phyloP scores from a whole-genome alignment of 64 coral and sea anemone species.

The Catalaphyllia jardinei region DNA sequence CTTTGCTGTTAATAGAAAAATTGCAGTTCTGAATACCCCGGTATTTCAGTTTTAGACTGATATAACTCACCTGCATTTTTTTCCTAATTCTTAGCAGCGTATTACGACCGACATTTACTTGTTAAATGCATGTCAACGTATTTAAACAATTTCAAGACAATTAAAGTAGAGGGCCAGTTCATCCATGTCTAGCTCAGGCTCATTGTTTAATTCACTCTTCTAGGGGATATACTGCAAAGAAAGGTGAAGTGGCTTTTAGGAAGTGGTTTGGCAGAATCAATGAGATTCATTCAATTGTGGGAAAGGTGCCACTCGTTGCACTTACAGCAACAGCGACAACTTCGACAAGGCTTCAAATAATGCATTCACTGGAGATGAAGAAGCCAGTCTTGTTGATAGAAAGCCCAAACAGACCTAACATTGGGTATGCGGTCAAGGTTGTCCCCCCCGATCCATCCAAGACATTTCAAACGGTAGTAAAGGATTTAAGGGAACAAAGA shows the following conservation, averaged over 20 bases:
- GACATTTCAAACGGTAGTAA: background rate
- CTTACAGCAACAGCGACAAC: slow-evolving; percentile 16
- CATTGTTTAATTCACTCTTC: no score
- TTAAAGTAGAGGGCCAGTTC: no score
- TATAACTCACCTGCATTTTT: no score
- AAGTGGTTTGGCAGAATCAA: slow-evolving; percentile 14
- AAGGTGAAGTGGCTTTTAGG: background rate
- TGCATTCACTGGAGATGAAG: background rate
- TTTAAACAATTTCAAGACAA: background rate
- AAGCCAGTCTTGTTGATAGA: background rate
- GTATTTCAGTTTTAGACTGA: no score
- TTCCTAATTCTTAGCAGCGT: no score
- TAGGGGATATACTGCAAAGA: background rate
- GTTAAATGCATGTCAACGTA: no score
- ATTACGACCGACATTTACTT: no score
- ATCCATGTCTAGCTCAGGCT: no score
- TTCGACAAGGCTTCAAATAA: background rate
- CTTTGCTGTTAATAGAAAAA: no score
- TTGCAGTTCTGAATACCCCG: no score
- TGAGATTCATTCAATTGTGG: background rate
- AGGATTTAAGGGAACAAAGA: background rate
- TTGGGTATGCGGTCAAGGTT: background rate
- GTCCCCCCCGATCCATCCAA: background rate
- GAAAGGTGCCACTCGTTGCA: background rate
- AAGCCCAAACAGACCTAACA: background rate